Conservation (phyloP, 2,888 invertebrate genomes). For the Rhorus exstirpatorius region DNA sequence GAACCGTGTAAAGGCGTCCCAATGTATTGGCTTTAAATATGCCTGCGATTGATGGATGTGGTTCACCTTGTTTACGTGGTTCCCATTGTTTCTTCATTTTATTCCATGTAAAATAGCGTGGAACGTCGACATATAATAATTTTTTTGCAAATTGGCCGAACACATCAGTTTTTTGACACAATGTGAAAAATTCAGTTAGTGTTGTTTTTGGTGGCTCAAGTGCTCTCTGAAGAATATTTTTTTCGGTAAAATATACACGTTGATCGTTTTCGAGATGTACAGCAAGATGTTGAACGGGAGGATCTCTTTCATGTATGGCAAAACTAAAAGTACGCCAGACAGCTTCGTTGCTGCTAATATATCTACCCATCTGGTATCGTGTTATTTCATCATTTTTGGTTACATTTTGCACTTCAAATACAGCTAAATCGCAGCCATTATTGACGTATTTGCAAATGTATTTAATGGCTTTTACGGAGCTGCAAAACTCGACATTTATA, state of each 20-base stretch:
- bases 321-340: slow-evolving; percentile 74
- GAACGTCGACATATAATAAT: no score
- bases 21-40: slow-evolving; percentile 13
- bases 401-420: background rate
- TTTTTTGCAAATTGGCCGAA: no score
- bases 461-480: slow-evolving; percentile 40
- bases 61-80: no score
- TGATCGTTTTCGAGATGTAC: slow-evolving; percentile 78
- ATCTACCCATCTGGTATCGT: slow-evolving; percentile 76
- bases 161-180: slow-evolving; percentile 76
- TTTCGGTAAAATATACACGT: slow-evolving; percentile 66
- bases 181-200: slow-evolving; percentile 79
- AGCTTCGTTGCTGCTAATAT: slow-evolving; percentile 78
- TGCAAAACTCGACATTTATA: slow-evolving; percentile 42
- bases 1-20: slow-evolving; percentile 49
- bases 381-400: slow-evolving; percentile 72
- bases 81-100: slow-evolving; percentile 12
- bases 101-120: no score
- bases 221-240: no score
- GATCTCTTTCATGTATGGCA: slow-evolving; percentile 77
- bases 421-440: slow-evolving; percentile 3
- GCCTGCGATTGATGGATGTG: slow-evolving; percentile 58
- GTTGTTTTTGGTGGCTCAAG: no score
- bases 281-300: slow-evolving; percentile 75
- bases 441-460: slow-evolving; percentile 47